phyloP scores from a whole-genome alignment of 2,113 vertebrate species.

The Sula dactylatra region DNA sequence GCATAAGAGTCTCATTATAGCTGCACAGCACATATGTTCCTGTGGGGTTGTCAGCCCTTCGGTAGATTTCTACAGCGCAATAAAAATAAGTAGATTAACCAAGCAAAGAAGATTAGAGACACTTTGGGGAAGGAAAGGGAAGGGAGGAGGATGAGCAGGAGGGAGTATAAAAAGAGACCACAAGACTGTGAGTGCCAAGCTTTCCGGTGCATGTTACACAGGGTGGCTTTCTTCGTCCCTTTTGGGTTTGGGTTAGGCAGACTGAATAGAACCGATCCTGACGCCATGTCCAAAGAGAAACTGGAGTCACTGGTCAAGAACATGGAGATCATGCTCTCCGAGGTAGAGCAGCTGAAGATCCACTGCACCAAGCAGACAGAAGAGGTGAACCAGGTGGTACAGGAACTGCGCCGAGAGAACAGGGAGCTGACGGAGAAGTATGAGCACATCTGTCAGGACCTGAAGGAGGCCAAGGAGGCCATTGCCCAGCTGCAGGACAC shows the following conservation, averaged over 20 bases:
- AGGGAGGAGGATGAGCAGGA: constrained; percentile 26
- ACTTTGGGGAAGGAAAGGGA: constrained; percentile 8
- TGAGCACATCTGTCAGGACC: constrained; percentile 74
- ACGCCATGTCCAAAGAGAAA: constrained; percentile 83
- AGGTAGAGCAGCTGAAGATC: constrained; percentile 87
- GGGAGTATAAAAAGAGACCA: constrained; percentile 35
- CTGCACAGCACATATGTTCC: constrained; percentile 36
- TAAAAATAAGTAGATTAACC: constrained; percentile 70
- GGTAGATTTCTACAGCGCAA: constrained; percentile 33
- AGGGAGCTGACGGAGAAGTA: constrained; percentile 85
- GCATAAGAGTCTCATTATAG: background rate
- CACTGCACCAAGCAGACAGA: constrained; percentile 85
- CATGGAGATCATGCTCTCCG: constrained; percentile 86
- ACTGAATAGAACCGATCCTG: constrained; percentile 5
- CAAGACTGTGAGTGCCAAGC: background rate
- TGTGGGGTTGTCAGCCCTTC: constrained; percentile 27
- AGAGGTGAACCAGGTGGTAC: constrained; percentile 82
- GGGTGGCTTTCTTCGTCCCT: constrained; percentile 68
- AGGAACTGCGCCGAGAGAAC: constrained; percentile 81
- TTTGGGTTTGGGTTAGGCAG: constrained; percentile 59
- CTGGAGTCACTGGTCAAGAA: constrained; percentile 85
- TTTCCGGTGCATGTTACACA: constrained; percentile 51
- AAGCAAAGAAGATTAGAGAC: constrained; percentile 51
- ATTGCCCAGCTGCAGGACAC: constrained; percentile 82
- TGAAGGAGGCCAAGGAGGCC: constrained; percentile 83